phyloP scores from a whole-genome alignment of 2,888 invertebrate genomes.

The Eristalis intricaria region DNA sequence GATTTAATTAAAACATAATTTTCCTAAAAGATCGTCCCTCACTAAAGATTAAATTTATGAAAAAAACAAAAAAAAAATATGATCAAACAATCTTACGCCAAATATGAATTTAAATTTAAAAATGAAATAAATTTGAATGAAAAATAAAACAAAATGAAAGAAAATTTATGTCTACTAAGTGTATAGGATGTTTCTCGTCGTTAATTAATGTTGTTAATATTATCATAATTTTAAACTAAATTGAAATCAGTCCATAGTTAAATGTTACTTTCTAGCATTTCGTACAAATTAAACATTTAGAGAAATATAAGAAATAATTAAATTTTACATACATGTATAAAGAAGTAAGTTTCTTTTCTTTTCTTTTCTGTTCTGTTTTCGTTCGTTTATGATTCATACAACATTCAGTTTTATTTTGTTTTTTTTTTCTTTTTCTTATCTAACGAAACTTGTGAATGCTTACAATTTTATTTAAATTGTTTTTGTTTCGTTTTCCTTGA shows the following conservation, averaged over 20 bases:
- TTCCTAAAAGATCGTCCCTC: slow-evolving; percentile 1
- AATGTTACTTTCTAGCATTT: slow-evolving; percentile 48
- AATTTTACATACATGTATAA: neutral
- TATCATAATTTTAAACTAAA: slow-evolving; percentile 56
- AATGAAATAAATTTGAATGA: neutral
- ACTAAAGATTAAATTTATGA: neutral
- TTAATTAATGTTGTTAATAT: slow-evolving; percentile 27
- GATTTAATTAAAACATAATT: neutral
- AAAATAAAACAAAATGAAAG: neutral
- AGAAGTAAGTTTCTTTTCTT: slow-evolving; percentile 35
- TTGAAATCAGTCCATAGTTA: slow-evolving; percentile 74
- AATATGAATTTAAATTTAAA: neutral
- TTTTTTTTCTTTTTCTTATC: neutral
- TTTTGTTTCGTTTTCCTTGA: slow-evolving; percentile 31
- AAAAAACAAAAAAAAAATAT: neutral
- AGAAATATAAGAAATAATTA: slow-evolving; percentile 21
- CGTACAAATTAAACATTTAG: slow-evolving; percentile 29
- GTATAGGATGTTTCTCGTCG: slow-evolving; percentile 34
- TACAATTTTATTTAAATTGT: slow-evolving; percentile 33
- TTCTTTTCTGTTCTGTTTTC: slow-evolving; percentile 17
- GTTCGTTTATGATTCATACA: neutral
- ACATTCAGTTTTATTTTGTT: neutral
- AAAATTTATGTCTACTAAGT: slow-evolving; percentile 15
- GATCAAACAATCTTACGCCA: neutral
- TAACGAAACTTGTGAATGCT: neutral